Base-by-base conservation (phyloP, 2,113 vertebrate genomes). In the Podarcis muralis region DNA sequence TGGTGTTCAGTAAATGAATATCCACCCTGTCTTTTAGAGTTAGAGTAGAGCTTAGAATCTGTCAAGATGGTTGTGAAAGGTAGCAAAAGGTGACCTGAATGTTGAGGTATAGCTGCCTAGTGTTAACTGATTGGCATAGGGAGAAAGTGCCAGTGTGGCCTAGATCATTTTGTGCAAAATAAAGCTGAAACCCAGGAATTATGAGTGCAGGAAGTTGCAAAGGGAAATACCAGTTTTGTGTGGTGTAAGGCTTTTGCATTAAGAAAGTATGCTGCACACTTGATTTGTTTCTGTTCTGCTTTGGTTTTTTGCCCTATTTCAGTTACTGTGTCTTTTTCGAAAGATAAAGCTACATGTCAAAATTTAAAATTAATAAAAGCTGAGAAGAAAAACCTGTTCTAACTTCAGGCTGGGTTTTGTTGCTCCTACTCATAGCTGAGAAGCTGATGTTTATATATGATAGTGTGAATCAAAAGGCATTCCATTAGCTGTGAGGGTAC, bases 61-160 rank as follows among this genome's bases (percentile, higher is more conserved):
- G 6, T 2, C 0, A 71, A 18, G 75, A 87, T 15, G 0, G 3
- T 88, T n/a, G 5, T 11, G 68, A 2, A 30, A 30, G 0, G 5
- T 1, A 43, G 53, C 84, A 83, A 62, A 20, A 13, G 78, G 59
- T 74, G 0, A 53, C 59, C 0, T 37, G 77, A 81, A 37, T 68
- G 8, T 65, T 53, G 30, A 80, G 75, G 27, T 40, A 0, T 71
- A 57, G 69, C 77, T 25, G 81, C 74, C 83, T 30, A 83, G 40
- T 48, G 30, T 35, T 48, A 53, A 30, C 37, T 37, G 0, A 0
- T 13, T 13, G 62, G 0, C 8, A 37, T 32, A 0, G 0, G 0
- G 1, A 81, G 84, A n/a, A 3, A 20, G 1, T 37, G 1, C 74
- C 87, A 81, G 5, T 11, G 0, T 90, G 92, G 15, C 83, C 87